These are phyloP conservation scores for Takifugu rubripes DNA, from an alignment of 2,797 vertebrate species.

Conservation along the genomic window DNA sequence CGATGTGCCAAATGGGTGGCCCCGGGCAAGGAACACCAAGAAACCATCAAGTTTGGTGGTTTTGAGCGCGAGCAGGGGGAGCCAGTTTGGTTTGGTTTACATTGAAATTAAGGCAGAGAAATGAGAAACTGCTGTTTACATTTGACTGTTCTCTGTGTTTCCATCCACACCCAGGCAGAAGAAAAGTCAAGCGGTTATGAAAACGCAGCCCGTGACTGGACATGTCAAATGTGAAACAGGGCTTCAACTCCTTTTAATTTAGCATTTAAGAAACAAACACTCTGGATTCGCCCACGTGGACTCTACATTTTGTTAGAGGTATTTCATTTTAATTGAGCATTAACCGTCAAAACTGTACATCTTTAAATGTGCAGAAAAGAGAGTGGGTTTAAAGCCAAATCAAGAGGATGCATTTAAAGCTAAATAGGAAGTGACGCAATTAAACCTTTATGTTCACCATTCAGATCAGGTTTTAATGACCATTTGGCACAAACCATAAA, in stretches of 20 bases:
- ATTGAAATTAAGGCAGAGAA: conserved; percentile 72
- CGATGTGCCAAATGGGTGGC: conserved; percentile 60
- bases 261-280: conserved; percentile 8
- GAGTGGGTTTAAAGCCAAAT: no score
- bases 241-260: conserved; percentile 43
- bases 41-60: conserved; percentile 76
- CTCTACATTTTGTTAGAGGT: not conserved
- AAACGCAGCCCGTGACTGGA: conserved; percentile 50
- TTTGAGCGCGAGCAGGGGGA: conserved; percentile 51
- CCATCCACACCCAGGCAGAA: conserved; percentile 63
- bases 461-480: conserved; percentile 37
- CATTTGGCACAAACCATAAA: conserved; percentile 24
- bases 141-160: conserved; percentile 65
- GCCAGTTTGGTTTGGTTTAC: conserved; percentile 69
- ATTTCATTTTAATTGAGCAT: no score
- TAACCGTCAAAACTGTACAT: no score
- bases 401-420: no score
- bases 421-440: not conserved
- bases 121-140: conserved; percentile 75
- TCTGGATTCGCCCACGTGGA: conserved; percentile 1
- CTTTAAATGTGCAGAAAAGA: no score
- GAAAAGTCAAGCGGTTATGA: conserved; percentile 48
- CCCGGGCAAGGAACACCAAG: conserved; percentile 71
- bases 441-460: conserved; percentile 42
- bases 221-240: conserved; percentile 55